Percentiles rank a stretch among this genome's conserved stretches.
Evolutionary conservation across 2,888 invertebrate genomes (phyloP).

Genomic region (Salticus scenicus): DNA sequence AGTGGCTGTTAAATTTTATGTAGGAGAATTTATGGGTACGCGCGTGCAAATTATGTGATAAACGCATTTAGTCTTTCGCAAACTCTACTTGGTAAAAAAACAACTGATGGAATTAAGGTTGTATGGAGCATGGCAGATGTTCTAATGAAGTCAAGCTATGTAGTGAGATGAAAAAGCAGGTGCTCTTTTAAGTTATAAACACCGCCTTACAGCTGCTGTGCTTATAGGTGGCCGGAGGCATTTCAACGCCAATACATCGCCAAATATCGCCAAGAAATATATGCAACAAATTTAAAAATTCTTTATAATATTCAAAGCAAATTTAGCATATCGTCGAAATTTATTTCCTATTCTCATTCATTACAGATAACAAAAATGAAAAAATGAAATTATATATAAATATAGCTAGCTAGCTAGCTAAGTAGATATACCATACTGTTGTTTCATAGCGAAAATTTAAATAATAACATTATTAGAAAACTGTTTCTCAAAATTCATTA

Average conservation of each 20-base stretch:
- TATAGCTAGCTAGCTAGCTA: too few relatives aligned
- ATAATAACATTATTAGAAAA: too few relatives aligned
- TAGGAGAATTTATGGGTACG: neutral
- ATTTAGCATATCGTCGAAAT: too few relatives aligned
- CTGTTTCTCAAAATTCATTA: too few relatives aligned
- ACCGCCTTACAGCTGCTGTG: slow-evolving; percentile 8
- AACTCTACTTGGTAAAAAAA: neutral
- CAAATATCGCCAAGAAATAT: neutral
- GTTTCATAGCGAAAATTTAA: too few relatives aligned
- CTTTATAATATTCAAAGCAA: too few relatives aligned
- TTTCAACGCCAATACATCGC: neutral
- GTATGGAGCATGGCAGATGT: neutral
- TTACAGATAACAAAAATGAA: too few relatives aligned
- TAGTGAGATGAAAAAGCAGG: slow-evolving; percentile 6
- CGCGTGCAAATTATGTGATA: slow-evolving; percentile 12
- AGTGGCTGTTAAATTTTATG: too few relatives aligned
- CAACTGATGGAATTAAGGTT: neutral
- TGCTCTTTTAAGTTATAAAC: neutral
- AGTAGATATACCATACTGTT: too few relatives aligned
- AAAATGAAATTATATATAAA: too few relatives aligned
- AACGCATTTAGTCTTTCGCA: neutral
- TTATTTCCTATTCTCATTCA: too few relatives aligned
- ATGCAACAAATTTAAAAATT: too few relatives aligned
- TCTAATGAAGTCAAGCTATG: slow-evolving; percentile 6
- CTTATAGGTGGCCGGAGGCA: slow-evolving; percentile 1